Evolutionary conservation across 2,113 vertebrate species (phyloP).

Genomic region (Spheniscus mendiculus): DNA sequence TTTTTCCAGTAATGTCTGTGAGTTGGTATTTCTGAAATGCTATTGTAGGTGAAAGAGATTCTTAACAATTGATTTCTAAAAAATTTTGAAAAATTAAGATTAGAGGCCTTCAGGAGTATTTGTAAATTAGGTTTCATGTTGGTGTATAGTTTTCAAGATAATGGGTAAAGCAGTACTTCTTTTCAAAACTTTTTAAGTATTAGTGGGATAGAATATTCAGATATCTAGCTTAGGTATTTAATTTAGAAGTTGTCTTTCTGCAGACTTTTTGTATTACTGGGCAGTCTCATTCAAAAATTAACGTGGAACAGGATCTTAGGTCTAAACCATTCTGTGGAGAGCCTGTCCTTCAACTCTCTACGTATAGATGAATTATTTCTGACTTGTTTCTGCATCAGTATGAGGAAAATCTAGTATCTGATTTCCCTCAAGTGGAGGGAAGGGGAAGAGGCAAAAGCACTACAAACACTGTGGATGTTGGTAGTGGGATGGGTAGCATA

Average conservation of each 20-base stretch:
- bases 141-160: not conserved
- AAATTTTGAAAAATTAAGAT: not conserved
- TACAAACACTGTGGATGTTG: rapidly evolving
- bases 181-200: not conserved
- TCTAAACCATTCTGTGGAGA: not conserved
- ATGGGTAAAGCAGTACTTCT: not conserved
- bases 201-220: not conserved
- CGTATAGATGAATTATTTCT: not conserved
- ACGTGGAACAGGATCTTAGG: not conserved
- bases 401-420: not conserved
- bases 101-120: not conserved
- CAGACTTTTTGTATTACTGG: not conserved
- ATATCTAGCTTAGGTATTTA: not conserved
- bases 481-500: not conserved
- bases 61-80: not conserved
- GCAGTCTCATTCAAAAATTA: not conserved
- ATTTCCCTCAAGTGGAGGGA: not conserved
- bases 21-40: not conserved
- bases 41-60: not conserved
- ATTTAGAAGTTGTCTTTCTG: not conserved
- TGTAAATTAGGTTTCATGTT: not conserved
- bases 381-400: not conserved
- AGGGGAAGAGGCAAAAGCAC: not conserved
- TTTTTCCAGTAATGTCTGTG: not conserved
- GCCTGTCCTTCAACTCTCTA: not conserved